Conservation (phyloP, 2,888 invertebrate species). For the Drosophila barbarae region DNA sequence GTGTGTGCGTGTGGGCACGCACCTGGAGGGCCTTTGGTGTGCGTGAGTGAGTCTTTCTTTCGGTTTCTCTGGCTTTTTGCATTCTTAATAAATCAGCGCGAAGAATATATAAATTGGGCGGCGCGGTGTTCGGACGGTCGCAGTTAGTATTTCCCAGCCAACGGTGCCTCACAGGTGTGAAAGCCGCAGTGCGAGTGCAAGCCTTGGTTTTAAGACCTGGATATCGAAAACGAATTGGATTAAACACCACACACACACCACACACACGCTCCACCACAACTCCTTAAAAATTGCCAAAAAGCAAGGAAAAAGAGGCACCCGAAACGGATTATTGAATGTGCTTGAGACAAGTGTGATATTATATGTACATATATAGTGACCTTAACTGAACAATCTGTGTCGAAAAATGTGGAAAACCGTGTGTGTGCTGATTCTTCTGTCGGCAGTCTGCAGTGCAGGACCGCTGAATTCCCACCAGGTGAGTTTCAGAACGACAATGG, state of each 20-base stretch:
- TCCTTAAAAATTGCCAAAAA: slow-evolving; percentile 25
- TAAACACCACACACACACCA: slow-evolving; percentile 20
- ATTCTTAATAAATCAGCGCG: slow-evolving; percentile 80
- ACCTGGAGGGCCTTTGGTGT: slow-evolving; percentile 12
- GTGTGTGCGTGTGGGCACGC: slow-evolving; percentile 1
- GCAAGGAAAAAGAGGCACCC: not conserved
- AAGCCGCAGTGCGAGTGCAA: slow-evolving; percentile 76
- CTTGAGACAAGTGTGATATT: slow-evolving; percentile 21
- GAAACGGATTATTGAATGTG: slow-evolving; percentile 20
- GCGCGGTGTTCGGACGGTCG: slow-evolving; percentile 77
- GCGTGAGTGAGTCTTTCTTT: slow-evolving; percentile 28
- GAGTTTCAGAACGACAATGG: slow-evolving; percentile 1
- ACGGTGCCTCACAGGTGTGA: slow-evolving; percentile 78
- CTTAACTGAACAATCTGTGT: slow-evolving; percentile 37
- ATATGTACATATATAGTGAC: slow-evolving; percentile 13
- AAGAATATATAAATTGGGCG: slow-evolving; percentile 80
- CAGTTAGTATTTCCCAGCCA: slow-evolving; percentile 80
- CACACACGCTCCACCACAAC: slow-evolving; percentile 1
- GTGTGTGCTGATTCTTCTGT: slow-evolving; percentile 68
- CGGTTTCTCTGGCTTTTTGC: slow-evolving; percentile 78
- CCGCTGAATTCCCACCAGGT: slow-evolving; percentile 77
- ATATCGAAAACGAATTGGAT: slow-evolving; percentile 36
- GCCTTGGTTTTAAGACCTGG: slow-evolving; percentile 71
- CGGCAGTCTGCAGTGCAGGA: slow-evolving; percentile 73
- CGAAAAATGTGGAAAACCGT: slow-evolving; percentile 70